phyloP scores from a whole-genome alignment of 2,113 vertebrate species.

The Agelaius tricolor region DNA sequence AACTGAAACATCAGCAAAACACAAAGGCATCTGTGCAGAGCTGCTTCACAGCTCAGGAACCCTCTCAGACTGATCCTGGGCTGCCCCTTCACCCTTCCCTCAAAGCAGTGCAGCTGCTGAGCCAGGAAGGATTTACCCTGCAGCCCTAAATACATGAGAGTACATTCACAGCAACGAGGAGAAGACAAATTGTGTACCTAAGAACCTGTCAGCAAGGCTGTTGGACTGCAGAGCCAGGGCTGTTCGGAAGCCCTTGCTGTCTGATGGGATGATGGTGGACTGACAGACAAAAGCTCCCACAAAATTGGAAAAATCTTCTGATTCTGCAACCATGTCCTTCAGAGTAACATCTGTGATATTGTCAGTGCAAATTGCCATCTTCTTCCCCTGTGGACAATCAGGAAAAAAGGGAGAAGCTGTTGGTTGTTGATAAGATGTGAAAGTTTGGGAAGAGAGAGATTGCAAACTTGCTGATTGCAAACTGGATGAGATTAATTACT shows the following conservation, averaged over 20 bases:
- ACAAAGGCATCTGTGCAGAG: not conserved
- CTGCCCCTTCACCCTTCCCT: not conserved
- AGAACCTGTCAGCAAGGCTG: constrained; percentile 90
- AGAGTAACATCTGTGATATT: constrained; percentile 91
- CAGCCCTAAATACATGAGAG: not conserved
- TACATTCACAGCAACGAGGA: not conserved
- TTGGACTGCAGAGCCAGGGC: constrained; percentile 94
- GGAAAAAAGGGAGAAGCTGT: not conserved
- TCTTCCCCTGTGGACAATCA: constrained; percentile 76
- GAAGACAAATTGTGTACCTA: constrained; percentile 76
- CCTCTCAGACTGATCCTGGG: not conserved
- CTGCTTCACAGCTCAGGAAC: not conserved
- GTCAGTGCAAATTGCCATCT: constrained; percentile 88
- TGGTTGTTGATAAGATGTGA: not conserved
- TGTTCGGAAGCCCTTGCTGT: constrained; percentile 90
- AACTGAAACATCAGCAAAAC: not conserved
- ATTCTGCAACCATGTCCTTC: constrained; percentile 82
- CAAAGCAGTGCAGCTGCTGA: not conserved
- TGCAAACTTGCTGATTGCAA: not conserved
- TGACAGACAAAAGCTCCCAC: constrained; percentile 93
- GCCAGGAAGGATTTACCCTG: not conserved
- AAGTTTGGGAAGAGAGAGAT: not conserved
- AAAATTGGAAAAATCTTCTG: constrained; percentile 81
- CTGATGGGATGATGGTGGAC: constrained; percentile 94
- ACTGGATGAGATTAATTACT: not conserved